phyloP scores from a whole-genome alignment of 2,113 vertebrate genomes.

The Saguinus imperator region DNA sequence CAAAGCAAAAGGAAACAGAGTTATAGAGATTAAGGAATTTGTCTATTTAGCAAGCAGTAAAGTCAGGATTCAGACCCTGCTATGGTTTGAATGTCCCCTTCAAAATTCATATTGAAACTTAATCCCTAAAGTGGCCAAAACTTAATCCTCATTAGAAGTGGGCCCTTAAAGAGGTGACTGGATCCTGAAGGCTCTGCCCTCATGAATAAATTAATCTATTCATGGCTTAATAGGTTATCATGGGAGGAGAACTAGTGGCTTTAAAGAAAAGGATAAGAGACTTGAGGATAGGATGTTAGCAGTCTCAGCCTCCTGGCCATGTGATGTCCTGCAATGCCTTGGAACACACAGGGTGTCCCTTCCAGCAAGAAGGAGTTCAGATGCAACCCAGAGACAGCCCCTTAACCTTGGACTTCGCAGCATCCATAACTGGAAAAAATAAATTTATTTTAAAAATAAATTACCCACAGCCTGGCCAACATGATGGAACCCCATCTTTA shows the following conservation, averaged over 20 bases:
- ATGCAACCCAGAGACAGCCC: not conserved
- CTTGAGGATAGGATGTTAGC: not conserved
- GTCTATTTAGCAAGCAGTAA: not conserved
- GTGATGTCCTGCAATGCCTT: not conserved
- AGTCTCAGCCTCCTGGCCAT: not conserved
- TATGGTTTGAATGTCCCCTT: not conserved
- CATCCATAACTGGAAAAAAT: not conserved
- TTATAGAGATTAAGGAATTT: not conserved
- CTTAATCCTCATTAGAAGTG: not conserved
- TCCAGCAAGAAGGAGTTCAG: not conserved
- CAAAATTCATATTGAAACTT: not conserved
- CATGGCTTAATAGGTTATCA: not conserved
- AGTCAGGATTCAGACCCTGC: not conserved
- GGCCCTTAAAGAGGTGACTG: not conserved
- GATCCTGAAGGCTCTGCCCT: not conserved
- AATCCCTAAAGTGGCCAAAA: not conserved
- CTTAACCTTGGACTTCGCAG: not conserved
- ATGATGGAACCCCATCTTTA: no score
- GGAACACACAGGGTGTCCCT: not conserved
- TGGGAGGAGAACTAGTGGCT: not conserved
- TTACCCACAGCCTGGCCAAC: not conserved
- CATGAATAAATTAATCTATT: not conserved
- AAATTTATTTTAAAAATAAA: not conserved
- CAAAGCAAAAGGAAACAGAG: not conserved
- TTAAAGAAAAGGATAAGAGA: not conserved